Conservation (phyloP, 2,888 invertebrate species). For the Ormyrus thymus region DNA sequence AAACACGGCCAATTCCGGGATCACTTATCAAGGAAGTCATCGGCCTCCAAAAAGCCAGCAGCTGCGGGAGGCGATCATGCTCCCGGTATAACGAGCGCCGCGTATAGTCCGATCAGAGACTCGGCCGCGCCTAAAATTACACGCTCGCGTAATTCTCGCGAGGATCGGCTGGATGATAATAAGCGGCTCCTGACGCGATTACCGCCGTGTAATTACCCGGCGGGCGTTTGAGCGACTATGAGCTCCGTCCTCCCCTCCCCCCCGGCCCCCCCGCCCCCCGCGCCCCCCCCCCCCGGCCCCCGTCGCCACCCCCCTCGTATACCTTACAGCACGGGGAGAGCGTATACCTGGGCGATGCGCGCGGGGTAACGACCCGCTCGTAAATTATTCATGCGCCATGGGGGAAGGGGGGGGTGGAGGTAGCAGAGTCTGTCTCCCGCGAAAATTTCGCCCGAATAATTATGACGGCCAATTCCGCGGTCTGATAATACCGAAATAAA, state of each 20-base stretch:
- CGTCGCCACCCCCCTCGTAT: not conserved
- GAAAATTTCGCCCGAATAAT: slow-evolving; percentile 49
- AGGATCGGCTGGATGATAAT: slow-evolving; percentile 25
- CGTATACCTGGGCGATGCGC: not conserved
- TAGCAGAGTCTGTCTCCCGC: not conserved
- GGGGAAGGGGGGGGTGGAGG: not conserved
- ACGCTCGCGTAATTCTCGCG: too few species aligned
- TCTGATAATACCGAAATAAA: slow-evolving; percentile 38
- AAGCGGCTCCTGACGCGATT: slow-evolving; percentile 50
- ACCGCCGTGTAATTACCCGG: slow-evolving; percentile 51
- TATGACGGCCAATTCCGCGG: slow-evolving; percentile 44
- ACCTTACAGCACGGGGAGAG: not conserved
- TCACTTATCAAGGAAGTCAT: too few species aligned
- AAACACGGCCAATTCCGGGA: too few species aligned
- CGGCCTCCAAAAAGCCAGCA: too few species aligned
- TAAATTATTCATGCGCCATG: slow-evolving; percentile 52
- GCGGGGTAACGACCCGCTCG: slow-evolving; percentile 46
- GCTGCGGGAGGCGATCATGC: too few species aligned
- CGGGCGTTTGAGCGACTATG: slow-evolving; percentile 41
- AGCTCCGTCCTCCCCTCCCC: not conserved
- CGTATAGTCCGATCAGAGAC: too few species aligned
- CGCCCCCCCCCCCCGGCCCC: not conserved
- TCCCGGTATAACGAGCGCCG: too few species aligned
- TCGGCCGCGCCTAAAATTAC: too few species aligned
- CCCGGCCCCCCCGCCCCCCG: not conserved